These are phyloP conservation scores for Neosilurus mollespiculum DNA, from an alignment of 2,797 vertebrate genomes.

Conservation along the genomic window DNA sequence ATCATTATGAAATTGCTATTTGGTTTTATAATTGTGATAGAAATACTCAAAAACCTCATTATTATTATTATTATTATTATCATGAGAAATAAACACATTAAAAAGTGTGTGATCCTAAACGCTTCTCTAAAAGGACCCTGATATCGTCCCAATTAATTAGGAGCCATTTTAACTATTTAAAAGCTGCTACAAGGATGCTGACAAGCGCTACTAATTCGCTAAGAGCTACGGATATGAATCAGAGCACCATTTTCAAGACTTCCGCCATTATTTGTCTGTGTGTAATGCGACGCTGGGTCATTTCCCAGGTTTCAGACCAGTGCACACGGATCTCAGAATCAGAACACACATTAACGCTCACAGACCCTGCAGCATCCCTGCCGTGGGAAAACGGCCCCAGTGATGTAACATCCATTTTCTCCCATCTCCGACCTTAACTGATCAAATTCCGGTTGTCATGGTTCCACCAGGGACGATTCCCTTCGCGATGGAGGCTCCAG, in stretches of 20 bases:
- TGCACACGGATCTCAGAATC: neutral
- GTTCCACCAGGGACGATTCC: conserved; percentile 70
- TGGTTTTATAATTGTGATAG: neutral
- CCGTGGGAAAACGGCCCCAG: neutral
- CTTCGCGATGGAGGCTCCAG: conserved; percentile 55
- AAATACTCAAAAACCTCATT: neutral
- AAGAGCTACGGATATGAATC: neutral
- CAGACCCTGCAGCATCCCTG: conserved; percentile 4
- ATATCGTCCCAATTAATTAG: neutral
- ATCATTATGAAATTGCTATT: neutral
- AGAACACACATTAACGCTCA: neutral
- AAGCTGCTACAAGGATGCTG: neutral
- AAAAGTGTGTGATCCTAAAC: neutral
- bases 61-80: neutral
- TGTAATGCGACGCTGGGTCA: neutral
- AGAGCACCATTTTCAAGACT: neutral
- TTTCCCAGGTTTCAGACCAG: conserved; percentile 2
- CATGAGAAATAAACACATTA: neutral
- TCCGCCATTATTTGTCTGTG: neutral
- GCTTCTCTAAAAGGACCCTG: neutral
- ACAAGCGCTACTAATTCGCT: neutral
- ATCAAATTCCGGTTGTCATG: conserved; percentile 76
- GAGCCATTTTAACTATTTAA: neutral
- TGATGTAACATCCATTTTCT: conserved; percentile 58
- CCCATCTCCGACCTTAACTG: conserved; percentile 61